These are phyloP conservation scores for Echiichthys vipera DNA, from an alignment of 2,797 vertebrate genomes.

Conservation along the genomic window DNA sequence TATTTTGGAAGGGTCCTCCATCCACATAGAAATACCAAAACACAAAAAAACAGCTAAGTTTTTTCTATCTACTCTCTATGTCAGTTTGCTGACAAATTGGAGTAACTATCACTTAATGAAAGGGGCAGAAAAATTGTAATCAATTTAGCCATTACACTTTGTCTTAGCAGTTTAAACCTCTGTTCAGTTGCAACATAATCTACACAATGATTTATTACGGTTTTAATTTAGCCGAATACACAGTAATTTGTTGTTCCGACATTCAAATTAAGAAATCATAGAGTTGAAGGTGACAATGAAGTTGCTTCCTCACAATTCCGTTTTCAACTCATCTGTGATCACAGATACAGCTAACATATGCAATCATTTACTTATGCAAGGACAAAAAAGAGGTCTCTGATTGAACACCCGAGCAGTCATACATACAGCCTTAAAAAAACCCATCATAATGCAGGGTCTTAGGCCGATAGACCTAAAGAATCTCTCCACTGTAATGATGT, in stretches of 20 bases:
- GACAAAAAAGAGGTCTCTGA: conserved; percentile 4
- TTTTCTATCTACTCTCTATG: background rate
- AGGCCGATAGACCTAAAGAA: conserved; percentile 18
- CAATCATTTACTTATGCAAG: background rate
- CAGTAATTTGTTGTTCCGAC: background rate
- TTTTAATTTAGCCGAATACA: background rate
- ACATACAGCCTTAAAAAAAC: conserved; percentile 11
- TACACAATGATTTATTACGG: background rate
- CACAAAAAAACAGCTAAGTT: background rate
- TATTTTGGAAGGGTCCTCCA: background rate
- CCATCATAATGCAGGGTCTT: background rate
- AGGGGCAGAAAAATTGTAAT: too few relatives aligned
- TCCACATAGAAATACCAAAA: background rate
- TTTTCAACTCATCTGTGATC: conserved; percentile 2
- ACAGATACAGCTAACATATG: background rate
- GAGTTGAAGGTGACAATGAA: background rate
- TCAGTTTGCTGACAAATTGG: background rate
- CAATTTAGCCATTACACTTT: background rate
- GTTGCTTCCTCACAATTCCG: background rate
- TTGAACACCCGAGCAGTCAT: background rate
- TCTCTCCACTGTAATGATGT: conserved; percentile 20
- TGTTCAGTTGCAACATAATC: background rate
- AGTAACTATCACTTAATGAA: background rate
- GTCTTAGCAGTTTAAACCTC: background rate
- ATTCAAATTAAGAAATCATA: background rate